phyloP scores from a whole-genome alignment of 2,888 invertebrate genomes.

The Lordiphosa andalusiaca region DNA sequence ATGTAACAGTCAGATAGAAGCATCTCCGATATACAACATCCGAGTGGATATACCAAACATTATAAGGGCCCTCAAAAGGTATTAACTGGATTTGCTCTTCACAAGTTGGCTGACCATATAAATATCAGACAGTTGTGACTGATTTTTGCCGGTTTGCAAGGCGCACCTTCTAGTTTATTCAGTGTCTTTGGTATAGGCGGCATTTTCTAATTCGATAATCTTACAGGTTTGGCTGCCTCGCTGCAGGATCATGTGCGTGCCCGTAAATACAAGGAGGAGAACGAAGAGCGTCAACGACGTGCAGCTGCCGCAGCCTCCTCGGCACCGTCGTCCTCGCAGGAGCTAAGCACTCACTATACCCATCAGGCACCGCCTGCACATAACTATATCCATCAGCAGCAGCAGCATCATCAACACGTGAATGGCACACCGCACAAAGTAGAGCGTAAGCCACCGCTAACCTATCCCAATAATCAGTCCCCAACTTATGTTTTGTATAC shows the following conservation, averaged over 20 bases:
- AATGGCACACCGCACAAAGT: conserved; percentile 75
- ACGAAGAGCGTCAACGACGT: conserved; percentile 79
- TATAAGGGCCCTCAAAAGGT: too few species aligned
- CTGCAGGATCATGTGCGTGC: conserved; percentile 89
- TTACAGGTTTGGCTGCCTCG: conserved; percentile 88
- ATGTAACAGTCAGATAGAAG: too few species aligned
- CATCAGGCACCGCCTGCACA: conserved; percentile 64
- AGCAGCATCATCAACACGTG: conserved; percentile 38
- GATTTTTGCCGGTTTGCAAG: too few species aligned
- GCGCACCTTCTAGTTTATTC: too few species aligned
- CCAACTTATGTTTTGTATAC: not conserved
- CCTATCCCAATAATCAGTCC: not conserved
- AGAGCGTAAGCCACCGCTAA: conserved; percentile 68
- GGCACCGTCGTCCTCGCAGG: conserved; percentile 26
- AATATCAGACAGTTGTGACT: too few species aligned
- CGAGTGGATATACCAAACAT: too few species aligned
- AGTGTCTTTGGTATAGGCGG: too few species aligned
- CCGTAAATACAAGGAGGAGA: conserved; percentile 83
- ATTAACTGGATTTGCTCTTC: too few species aligned
- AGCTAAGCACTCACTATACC: conserved; percentile 45
- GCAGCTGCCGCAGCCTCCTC: conserved; percentile 55
- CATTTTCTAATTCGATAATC: not conserved
- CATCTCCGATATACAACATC: too few species aligned
- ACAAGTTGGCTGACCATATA: too few species aligned
- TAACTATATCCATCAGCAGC: conserved; percentile 48